Base-by-base conservation (phyloP, 2,113 vertebrate species). In the Nanorana parkeri region DNA sequence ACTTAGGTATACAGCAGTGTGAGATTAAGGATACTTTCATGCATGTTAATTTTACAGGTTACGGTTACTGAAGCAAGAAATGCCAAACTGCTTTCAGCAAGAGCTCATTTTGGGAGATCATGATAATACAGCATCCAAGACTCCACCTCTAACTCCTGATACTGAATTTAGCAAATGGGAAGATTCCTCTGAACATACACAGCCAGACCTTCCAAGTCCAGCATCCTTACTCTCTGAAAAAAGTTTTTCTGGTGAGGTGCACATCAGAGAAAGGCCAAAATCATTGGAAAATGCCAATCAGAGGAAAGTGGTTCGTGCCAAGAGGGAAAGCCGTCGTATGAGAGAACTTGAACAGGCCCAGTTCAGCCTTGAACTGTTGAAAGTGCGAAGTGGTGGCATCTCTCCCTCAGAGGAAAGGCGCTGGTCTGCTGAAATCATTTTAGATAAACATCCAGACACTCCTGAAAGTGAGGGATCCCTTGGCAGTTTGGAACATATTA, bases 321-420 rank as follows among this genome's bases (percentile, higher is more conserved):
- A 99, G 88, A 93, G 98, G 80, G 96, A 98, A 88, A 99, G 94
- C 79, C 93, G 97, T 64, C 91, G 97, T 84, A 97, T 97, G 96
- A 93, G 98, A 74, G 98, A 99, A 77, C 84, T 99, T 84, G 98
- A 99, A 23, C 98, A 99, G 87, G 98, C 97, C 0, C 95, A 96
- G 83, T 99, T 99, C 87, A 99, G 97, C 87, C 91, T 99, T 88
- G 96, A 98, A 86, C 89, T 99, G 81, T 94, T 98, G 0, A 99
- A 99, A 87, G 97, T 98, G 0, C 94, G 98, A 7, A 95, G 96
- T 28, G 96, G 92, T 0, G 90, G 95, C 3, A 82, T 91, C 0
- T 97, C 97, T 0, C 96, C 97, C 2, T 93, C 96, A 0, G 97
- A 98, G 54, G 97, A 99, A 68, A 92, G 87, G 0, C 92, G 93